These are phyloP conservation scores for Stenotaenia linearis DNA, from an alignment of 2,888 invertebrate genomes.

Conservation along the genomic window DNA sequence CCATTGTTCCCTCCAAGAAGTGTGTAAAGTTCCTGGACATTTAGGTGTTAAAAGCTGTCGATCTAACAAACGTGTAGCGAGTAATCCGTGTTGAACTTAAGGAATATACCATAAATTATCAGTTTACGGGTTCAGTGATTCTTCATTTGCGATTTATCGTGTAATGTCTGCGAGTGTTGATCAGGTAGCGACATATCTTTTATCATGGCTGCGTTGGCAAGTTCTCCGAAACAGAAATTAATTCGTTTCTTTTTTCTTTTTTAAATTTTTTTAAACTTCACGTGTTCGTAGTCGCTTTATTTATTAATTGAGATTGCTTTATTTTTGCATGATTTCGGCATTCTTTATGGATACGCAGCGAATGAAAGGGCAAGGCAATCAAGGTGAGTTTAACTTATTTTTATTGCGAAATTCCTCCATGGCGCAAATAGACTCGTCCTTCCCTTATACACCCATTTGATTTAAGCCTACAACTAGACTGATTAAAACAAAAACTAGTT, in stretches of 20 bases:
- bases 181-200: constrained; percentile 32
- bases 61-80: background rate
- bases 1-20: constrained; percentile 31
- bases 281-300: background rate
- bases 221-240: background rate
- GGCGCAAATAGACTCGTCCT: background rate
- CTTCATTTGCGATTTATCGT: background rate
- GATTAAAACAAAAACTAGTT: background rate
- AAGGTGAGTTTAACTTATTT: constrained; percentile 55
- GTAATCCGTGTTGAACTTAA: no score
- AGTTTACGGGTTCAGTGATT: background rate
- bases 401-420: constrained; percentile 2
- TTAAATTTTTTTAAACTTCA: background rate
- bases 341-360: constrained; percentile 55
- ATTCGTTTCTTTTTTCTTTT: no score
- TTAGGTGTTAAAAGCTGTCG: background rate
- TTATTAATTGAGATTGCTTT: background rate
- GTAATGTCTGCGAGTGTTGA: constrained; percentile 34
- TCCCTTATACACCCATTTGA: constrained; percentile 15
- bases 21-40: constrained; percentile 30
- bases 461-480: background rate
- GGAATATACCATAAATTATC: no score
- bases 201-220: constrained; percentile 30
- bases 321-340: constrained; percentile 3
- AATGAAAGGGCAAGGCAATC: constrained; percentile 81